These are phyloP conservation scores for Coptotermes formosanus DNA, from an alignment of 1,140 invertebrate species.

Conservation along the genomic window DNA sequence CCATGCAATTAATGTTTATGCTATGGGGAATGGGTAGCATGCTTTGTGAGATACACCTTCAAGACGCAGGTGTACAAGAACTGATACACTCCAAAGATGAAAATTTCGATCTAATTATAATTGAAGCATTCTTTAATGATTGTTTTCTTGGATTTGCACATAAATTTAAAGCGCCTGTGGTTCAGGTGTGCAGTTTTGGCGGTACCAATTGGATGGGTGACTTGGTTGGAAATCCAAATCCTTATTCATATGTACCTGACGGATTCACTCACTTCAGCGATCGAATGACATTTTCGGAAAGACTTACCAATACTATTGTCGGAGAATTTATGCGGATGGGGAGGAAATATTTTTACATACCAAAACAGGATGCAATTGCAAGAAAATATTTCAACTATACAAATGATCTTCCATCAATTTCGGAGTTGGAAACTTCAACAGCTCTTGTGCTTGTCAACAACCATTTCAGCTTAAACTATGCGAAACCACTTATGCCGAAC, in stretches of 20 bases:
- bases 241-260: constrained; percentile 58
- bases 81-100: constrained; percentile 18
- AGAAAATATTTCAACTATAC: constrained; percentile 25
- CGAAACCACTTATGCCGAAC: constrained; percentile 40
- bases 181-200: constrained; percentile 53
- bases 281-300: constrained; percentile 58
- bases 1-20: neutral
- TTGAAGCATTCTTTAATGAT: constrained; percentile 40
- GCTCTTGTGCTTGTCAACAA: constrained; percentile 40
- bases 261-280: constrained; percentile 54
- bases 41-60: neutral
- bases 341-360: neutral
- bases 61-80: neutral
- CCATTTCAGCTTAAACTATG: constrained; percentile 39
- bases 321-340: neutral
- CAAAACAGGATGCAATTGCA: constrained; percentile 18
- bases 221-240: constrained; percentile 61
- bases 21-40: neutral
- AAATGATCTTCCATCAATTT: constrained; percentile 32
- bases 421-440: constrained; percentile 36
- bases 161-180: constrained; percentile 21
- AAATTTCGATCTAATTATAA: constrained; percentile 42
- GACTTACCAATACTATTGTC: constrained; percentile 52
- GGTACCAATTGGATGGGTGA: constrained; percentile 62
- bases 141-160: constrained; percentile 26